phyloP scores from a whole-genome alignment of 2,113 vertebrate species.

The Hippocampus mohnikei region DNA sequence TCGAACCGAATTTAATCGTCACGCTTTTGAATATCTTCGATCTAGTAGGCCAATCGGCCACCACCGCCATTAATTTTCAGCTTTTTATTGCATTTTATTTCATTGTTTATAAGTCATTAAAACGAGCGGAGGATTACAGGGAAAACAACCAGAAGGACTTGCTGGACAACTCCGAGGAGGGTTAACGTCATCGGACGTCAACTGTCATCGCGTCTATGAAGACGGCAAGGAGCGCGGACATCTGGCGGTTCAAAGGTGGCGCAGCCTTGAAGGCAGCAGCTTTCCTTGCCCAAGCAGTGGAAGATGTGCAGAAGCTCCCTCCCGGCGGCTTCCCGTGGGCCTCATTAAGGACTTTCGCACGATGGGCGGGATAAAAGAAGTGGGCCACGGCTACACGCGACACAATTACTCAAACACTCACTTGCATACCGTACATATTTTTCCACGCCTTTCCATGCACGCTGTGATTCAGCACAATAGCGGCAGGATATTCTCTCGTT shows the following conservation, averaged over 20 bases:
- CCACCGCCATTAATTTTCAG: too few relatives aligned
- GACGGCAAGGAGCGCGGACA: background rate
- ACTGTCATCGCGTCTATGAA: background rate
- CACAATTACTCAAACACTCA: slow-evolving; percentile 15
- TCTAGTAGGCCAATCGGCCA: too few relatives aligned
- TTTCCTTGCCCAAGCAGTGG: slow-evolving; percentile 37
- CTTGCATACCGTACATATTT: background rate
- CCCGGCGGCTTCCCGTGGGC: slow-evolving; percentile 58
- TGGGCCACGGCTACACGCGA: slow-evolving; percentile 43
- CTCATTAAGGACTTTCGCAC: slow-evolving; percentile 60
- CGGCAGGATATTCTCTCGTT: too few relatives aligned
- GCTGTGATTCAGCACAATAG: slow-evolving; percentile 13
- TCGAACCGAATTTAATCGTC: too few relatives aligned
- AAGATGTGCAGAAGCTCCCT: slow-evolving; percentile 39
- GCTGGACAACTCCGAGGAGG: background rate
- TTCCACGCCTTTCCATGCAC: slow-evolving; percentile 12
- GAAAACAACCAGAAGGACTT: slow-evolving; percentile 12
- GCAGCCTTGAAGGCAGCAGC: slow-evolving; percentile 34
- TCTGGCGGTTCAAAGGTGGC: slow-evolving; percentile 37
- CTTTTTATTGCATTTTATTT: background rate
- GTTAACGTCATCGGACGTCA: background rate
- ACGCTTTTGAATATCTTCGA: too few relatives aligned
- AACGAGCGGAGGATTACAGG: slow-evolving; percentile 17
- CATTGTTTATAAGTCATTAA: background rate
- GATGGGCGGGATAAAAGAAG: slow-evolving; percentile 43